phyloP scores from a whole-genome alignment of 2,113 vertebrate species.

The Dissostichus mawsoni region DNA sequence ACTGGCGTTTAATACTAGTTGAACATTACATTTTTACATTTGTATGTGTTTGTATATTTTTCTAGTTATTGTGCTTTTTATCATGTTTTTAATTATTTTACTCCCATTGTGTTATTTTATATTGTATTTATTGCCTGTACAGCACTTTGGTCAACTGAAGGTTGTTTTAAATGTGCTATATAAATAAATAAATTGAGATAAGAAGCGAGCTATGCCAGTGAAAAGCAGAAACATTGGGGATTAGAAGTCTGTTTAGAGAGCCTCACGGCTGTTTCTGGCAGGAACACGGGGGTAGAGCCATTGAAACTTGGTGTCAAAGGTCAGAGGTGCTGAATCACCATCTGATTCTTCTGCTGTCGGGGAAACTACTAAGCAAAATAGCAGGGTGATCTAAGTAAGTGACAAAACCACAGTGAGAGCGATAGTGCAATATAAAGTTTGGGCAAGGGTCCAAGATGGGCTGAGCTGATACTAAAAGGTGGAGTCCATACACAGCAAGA shows the following conservation, averaged over 20 bases:
- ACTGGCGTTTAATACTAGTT: too few species aligned
- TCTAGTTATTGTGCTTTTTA: too few species aligned
- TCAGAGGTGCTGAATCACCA: slow-evolving; percentile 44
- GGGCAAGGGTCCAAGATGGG: too few species aligned
- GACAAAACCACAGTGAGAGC: slow-evolving; percentile 29
- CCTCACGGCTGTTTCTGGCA: slow-evolving; percentile 43
- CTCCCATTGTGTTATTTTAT: too few species aligned
- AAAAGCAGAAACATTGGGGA: slow-evolving; percentile 3
- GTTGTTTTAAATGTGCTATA: too few species aligned
- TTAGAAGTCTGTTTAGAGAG: slow-evolving; percentile 16
- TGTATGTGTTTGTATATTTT: too few species aligned
- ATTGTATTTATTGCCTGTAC: too few species aligned
- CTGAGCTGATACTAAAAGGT: too few species aligned
- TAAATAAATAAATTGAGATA: neutral
- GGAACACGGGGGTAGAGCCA: slow-evolving; percentile 32
- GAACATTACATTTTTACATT: too few species aligned
- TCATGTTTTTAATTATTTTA: too few species aligned
- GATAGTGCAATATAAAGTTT: slow-evolving; percentile 1
- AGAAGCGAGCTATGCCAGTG: neutral
- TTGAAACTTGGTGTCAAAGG: slow-evolving; percentile 54
- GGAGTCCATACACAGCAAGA: too few species aligned
- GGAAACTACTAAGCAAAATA: slow-evolving; percentile 22
- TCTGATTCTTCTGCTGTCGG: slow-evolving; percentile 46
- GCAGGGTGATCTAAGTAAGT: slow-evolving; percentile 15
- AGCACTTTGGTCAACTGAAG: too few species aligned